A percentile compares a stretch with the other conserved stretches of the same genome.
Evolutionary conservation across 2,888 invertebrate species (phyloP).

Genomic region (Abrostola triplasia): DNA sequence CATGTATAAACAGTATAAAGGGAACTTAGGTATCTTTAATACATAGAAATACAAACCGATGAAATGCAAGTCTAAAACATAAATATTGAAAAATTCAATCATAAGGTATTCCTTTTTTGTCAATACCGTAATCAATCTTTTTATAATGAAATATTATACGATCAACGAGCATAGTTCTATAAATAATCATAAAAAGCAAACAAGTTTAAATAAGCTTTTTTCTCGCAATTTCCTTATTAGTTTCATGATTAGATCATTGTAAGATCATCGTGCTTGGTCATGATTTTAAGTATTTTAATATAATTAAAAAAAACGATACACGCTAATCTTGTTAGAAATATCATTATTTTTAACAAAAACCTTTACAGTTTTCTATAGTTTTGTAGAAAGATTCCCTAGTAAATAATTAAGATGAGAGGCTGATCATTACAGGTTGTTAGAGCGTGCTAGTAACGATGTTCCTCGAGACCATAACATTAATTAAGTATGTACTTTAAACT

Average conservation of each 20-base stretch:
- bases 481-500: constrained; percentile 29
- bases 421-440: constrained; percentile 9
- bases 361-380: no score
- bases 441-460: constrained; percentile 20
- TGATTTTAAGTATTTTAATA: neutral
- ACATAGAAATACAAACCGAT: no score
- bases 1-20: no score
- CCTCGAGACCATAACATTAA: constrained; percentile 30
- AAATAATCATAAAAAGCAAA: no score
- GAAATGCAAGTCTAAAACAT: no score
- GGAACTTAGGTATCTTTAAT: no score
- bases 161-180: no score
- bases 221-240: constrained; percentile 44
- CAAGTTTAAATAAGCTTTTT: constrained; percentile 15
- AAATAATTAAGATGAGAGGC: neutral
- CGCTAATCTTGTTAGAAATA: no score
- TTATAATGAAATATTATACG: neutral
- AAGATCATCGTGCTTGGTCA: neutral
- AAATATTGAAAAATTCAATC: neutral
- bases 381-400: neutral
- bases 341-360: no score
- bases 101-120: constrained; percentile 20
- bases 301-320: no score
- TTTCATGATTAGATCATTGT: constrained; percentile 28
- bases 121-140: constrained; percentile 10